Evolutionary conservation across 2,888 invertebrate species (phyloP).

Genomic region (Sarcophaga rosellei): DNA sequence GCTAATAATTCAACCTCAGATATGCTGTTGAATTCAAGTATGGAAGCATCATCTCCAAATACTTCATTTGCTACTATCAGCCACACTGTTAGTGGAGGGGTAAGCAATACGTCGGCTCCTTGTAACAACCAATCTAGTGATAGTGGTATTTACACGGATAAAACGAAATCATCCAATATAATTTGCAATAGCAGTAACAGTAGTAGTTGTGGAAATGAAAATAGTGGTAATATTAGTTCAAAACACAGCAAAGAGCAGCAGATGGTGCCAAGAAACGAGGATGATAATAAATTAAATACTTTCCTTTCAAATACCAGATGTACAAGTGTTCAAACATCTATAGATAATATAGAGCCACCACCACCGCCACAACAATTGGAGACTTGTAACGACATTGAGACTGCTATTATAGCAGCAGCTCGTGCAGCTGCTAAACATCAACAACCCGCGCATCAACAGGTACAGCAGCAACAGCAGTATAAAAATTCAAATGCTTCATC

Average conservation of each 20-base stretch:
- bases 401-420: slow-evolving; percentile 79
- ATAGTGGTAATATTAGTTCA: slow-evolving; percentile 25
- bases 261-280: slow-evolving; percentile 44
- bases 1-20: slow-evolving; percentile 74
- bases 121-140: slow-evolving; percentile 76
- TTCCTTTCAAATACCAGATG: slow-evolving; percentile 58
- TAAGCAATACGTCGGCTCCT: slow-evolving; percentile 65
- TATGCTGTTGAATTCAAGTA: slow-evolving; percentile 72
- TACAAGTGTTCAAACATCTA: slow-evolving; percentile 61
- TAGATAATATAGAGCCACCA: slow-evolving; percentile 58
- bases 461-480: slow-evolving; percentile 65
- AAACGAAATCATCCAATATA: slow-evolving; percentile 60
- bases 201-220: slow-evolving; percentile 47
- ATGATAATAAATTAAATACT: slow-evolving; percentile 60
- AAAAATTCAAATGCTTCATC: slow-evolving; percentile 68
- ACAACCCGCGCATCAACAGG: slow-evolving; percentile 46
- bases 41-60: slow-evolving; percentile 76
- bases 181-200: slow-evolving; percentile 64
- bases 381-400: slow-evolving; percentile 79
- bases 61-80: slow-evolving; percentile 70
- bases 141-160: slow-evolving; percentile 74
- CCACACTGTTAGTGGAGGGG: slow-evolving; percentile 65
- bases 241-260: slow-evolving; percentile 28
- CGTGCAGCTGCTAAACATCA: slow-evolving; percentile 75
- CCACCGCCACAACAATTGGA: slow-evolving; percentile 76